Conservation (phyloP, 2,888 invertebrate genomes). For the Drosophila multiciliata region DNA sequence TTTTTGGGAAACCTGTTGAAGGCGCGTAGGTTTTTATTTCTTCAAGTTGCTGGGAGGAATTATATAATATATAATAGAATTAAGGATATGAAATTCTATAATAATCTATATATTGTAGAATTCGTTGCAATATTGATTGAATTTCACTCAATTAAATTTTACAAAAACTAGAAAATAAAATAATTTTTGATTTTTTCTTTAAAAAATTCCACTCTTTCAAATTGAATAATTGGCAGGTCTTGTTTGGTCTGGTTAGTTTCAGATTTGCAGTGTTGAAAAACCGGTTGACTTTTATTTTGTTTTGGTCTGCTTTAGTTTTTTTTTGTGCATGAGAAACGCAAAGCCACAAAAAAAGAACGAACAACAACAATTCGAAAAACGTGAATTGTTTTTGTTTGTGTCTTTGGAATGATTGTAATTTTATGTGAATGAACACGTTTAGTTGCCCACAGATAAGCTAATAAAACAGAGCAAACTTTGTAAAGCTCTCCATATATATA, state of each 20-base stretch:
- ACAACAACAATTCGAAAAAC: slow-evolving; percentile 7
- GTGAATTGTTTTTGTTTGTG: neutral
- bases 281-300: slow-evolving; percentile 49
- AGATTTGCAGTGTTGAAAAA: slow-evolving; percentile 43
- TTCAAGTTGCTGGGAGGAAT: neutral
- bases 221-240: slow-evolving; percentile 11
- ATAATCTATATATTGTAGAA: neutral
- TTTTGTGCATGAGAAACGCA: slow-evolving; percentile 33
- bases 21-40: neutral
- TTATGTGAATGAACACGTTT: slow-evolving; percentile 25
- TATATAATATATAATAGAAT: neutral
- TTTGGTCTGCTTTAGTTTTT: slow-evolving; percentile 16
- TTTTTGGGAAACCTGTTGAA: slow-evolving; percentile 22
- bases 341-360: slow-evolving; percentile 1
- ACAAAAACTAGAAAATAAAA: neutral
- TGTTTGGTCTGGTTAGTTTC: slow-evolving; percentile 5
- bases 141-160: neutral
- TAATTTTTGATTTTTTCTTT: neutral
- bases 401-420: neutral
- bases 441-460: neutral
- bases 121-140: neutral
- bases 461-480: neutral
- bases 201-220: neutral
- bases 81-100: neutral
- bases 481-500: neutral